These are phyloP conservation scores for Parnassius apollo DNA, from an alignment of 2,888 invertebrate genomes.

Conservation along the genomic window DNA sequence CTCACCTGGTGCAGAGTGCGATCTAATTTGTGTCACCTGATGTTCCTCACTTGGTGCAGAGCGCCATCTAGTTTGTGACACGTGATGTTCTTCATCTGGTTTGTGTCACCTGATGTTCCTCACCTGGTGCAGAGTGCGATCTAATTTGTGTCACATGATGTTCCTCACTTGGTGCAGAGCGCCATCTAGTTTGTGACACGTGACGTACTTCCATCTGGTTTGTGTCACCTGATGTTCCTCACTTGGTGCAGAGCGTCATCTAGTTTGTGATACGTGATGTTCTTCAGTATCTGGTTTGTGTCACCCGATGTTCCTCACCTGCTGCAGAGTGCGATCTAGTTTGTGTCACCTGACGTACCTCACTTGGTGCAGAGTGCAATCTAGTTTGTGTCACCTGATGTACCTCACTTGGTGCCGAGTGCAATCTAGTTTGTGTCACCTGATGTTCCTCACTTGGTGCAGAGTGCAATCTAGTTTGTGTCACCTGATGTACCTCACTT, in stretches of 20 bases:
- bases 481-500: too few species aligned
- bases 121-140: conserved; percentile 74
- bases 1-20: background rate
- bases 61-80: conserved; percentile 80
- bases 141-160: conserved; percentile 59
- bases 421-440: too few species aligned
- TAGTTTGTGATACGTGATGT: too few species aligned
- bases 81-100: conserved; percentile 29
- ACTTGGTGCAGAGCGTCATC: too few species aligned
- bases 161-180: background rate
- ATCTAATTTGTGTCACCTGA: background rate
- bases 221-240: too few species aligned
- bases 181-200: background rate
- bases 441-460: background rate
- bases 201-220: background rate
- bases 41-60: conserved; percentile 46
- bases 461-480: background rate
- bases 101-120: conserved; percentile 37
- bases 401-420: too few species aligned
- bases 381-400: too few species aligned
- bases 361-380: conserved; percentile 69
- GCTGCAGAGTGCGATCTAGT: too few species aligned
- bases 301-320: too few species aligned
- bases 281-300: too few species aligned
- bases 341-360: too few species aligned